phyloP scores from a whole-genome alignment of 2,888 invertebrate genomes.

The Scaptomyza parva region DNA sequence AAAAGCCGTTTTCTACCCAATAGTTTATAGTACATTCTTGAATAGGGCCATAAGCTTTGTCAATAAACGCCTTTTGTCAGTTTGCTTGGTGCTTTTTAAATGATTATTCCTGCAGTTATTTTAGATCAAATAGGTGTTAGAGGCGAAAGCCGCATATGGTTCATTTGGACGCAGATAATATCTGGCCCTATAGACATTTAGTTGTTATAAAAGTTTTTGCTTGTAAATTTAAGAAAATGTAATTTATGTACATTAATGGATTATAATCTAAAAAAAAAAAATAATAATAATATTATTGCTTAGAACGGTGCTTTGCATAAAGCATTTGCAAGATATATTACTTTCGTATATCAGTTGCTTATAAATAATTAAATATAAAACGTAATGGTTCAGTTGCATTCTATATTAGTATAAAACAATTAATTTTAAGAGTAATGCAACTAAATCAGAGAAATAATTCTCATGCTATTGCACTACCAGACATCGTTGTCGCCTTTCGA shows the following conservation, averaged over 20 bases:
- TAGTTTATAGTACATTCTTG: neutral
- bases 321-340: conserved; percentile 46
- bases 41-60: neutral
- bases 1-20: neutral
- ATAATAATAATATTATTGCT: neutral
- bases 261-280: neutral
- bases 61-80: neutral
- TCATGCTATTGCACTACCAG: conserved; percentile 86
- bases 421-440: conserved; percentile 81
- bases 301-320: neutral
- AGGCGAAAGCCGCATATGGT: neutral
- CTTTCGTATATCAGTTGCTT: conserved; percentile 22
- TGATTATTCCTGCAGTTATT: conserved; percentile 17
- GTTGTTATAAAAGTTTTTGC: neutral
- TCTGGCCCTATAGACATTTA: neutral
- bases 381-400: conserved; percentile 33
- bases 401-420: conserved; percentile 60
- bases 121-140: neutral
- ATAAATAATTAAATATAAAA: conserved; percentile 24
- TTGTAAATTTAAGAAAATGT: neutral
- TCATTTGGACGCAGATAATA: neutral
- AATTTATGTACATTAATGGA: neutral
- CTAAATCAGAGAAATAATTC: conserved; percentile 86
- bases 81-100: neutral
- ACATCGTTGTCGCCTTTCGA: conserved; percentile 85